Base-by-base conservation (phyloP, 1,140 invertebrate genomes). In the Gonatopus flavifemur region DNA sequence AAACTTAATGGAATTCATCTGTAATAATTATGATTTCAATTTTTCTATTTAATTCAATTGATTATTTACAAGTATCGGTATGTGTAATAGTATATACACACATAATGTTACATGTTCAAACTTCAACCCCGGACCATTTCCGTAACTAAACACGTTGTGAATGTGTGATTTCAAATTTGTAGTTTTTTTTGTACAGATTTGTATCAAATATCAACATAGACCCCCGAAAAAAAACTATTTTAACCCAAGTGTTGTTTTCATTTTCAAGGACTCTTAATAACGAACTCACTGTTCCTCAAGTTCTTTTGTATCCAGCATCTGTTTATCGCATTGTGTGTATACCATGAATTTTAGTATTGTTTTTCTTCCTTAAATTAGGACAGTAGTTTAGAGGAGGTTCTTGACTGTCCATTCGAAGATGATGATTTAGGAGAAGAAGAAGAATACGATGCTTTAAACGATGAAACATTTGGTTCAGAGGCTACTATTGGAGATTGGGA, bases 371-470 rank as follows among this genome's bases (percentile, higher is more conserved):
- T 41, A 38, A 8, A 58, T 40, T 43, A 69, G 66, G 54, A 52
- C 45, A 61, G 46, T 19, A 42, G 51, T 42, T 52, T 67, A 55
- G 67, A 77, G 12, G 72, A 74, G 64, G 74, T 64, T 39, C 55
- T 76, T 47, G 70, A 77, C 38, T 67, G 69, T 53, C 62, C 66
- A 19, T 55, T 74, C 22, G 84, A 83, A 51, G 82, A 80, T 41
- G 84, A 86, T 37, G 83, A 84, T 30, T 77, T 81, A 44, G 84
- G 83, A 49, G 88, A 89, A 30, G 90, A 92, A 62, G 89, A 90
- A 52, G 89, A 91, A 61, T 93, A 93, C 76, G 91, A 94, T 82
- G 87, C 90, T 1, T 81, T 93, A 46, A 94, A 94, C 68, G 89
- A 93, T 80, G 90, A 94, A 75, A 94, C 92, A 1, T 94, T 94